Base-by-base conservation (phyloP, 2,888 invertebrate species). In the Hypomecis atomaria region DNA sequence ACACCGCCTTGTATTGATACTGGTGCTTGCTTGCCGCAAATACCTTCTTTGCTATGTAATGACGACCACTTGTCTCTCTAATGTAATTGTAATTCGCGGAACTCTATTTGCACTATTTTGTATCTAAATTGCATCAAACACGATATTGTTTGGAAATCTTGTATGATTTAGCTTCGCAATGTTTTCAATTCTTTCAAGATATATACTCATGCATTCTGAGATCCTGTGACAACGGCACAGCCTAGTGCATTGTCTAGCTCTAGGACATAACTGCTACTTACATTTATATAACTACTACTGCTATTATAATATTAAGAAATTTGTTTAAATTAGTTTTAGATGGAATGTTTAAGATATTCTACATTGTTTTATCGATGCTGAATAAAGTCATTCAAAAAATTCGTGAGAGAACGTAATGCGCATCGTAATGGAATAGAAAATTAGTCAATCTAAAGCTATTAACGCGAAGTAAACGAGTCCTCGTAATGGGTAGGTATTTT, bases 1-100 rank as follows among this genome's bases (percentile, higher is more conserved):
- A 90, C 81, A 83, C 78, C 85, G 86, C 86, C 83, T 89, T 86
- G 89, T 83, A 87, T 87, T 85, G 71, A 70, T 78, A 76, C 73
- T 68, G 76, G 74, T 77, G 76, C 73, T 77, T 71, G 71, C 74
- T 64, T 44, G 59, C 56, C 44, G 54, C 49, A 47, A 53, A 54
- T 69, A 50, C 62, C 45, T 63, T 34, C 62, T 52, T 47, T 50
- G 42, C 57, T 33, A 34, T 38, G 13, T 65, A 57, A 60, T 53
- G 47, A 13, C 36, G 13, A 44, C 37, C 13, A 44, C 42, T 59
- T 59, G 59, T 49, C 49, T 37, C 37, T 61, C 50, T 71, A 69
- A 71, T 65, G 66, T 59, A 59, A 57, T 69, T 34, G 37, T 63
- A 63, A 68, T 63, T 65, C 38, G 34, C 58, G 62, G 44, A 55